These are phyloP conservation scores for Tinea semifulvella DNA, from an alignment of 2,888 invertebrate genomes.

Conservation along the genomic window DNA sequence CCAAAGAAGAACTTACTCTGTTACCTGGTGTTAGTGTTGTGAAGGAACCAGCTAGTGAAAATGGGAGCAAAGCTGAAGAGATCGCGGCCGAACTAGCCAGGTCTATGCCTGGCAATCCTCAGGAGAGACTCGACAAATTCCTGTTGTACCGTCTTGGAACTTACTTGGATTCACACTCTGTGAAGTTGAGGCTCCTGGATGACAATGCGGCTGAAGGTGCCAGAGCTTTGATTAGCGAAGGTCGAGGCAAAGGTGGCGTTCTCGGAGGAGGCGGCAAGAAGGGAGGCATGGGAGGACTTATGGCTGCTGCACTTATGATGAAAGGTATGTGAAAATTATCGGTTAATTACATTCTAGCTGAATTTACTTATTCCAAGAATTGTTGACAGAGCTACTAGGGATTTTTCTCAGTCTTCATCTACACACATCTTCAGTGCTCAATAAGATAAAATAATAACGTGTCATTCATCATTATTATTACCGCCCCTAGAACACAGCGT, in stretches of 20 bases:
- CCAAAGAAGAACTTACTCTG: constrained; percentile 46
- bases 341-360: no score
- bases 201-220: constrained; percentile 68
- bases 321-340: constrained; percentile 62
- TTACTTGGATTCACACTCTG: constrained; percentile 77
- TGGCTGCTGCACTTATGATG: constrained; percentile 70
- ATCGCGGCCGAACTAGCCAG: constrained; percentile 78
- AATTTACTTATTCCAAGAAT: no score
- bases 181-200: constrained; percentile 76
- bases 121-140: constrained; percentile 79
- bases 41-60: constrained; percentile 61
- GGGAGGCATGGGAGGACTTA: constrained; percentile 59
- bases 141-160: constrained; percentile 75
- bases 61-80: constrained; percentile 71
- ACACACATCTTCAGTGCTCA: no score
- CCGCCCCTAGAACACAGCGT: no score
- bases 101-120: constrained; percentile 78
- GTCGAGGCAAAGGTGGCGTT: constrained; percentile 56
- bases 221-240: constrained; percentile 62
- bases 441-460: no score
- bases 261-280: constrained; percentile 48
- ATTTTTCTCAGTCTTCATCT: no score
- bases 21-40: constrained; percentile 71
- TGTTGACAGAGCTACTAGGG: no score
- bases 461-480: no score